Base-by-base conservation (phyloP, 2,888 invertebrate species). In the Ditylenchus weischeri region DNA sequence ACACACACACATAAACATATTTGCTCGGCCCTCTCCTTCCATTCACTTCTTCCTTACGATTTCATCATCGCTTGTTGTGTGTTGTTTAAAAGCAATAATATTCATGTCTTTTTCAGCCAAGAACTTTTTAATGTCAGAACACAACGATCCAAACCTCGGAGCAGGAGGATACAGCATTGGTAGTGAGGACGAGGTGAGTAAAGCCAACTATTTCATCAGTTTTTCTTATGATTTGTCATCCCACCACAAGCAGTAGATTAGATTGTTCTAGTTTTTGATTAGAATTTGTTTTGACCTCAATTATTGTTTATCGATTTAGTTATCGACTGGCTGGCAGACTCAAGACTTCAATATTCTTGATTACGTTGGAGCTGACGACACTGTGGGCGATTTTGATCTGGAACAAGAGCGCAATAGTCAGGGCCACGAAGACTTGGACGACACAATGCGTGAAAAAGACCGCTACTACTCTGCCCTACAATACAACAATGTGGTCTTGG, bases 291-390 rank as follows among this genome's bases (percentile, higher is more conserved):
- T 1, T 8, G 43, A 15, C 1, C 43, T 43, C 43, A 43, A 15
- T 43, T 43, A 43, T 43, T 43, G 15, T 43, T 43, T 43, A 43
- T 43, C 43, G 43, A 43, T 43, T 43, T 13, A 43, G 43, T 43
- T 43, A 43, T 43, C 43, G 5, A n/a, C 54, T 13, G 54, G 54
- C 49, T 63, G 63, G 63, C 50, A 48, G 19, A 35, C 36, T 19
- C 13, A 57, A 21, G 63, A 63, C 35, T 63, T 63, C 35, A 63
- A 63, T 35, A 21, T 63, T 48, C 63, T 63, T 50, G 63, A 63
- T 21, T 63, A 63, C 51, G 51, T 63, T 1, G 63, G 63, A 18
- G 21, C 48, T 18, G 63, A 63, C 36, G 48, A 62, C n/a, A 47
- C 62, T 4, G 50, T 19, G 5, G 63, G 35, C 13, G 51, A 63